Percentiles rank a stretch among this genome's conserved stretches.
phyloP scores from a whole-genome alignment of 2,888 invertebrate genomes.

The Drosophila mercatorum region DNA sequence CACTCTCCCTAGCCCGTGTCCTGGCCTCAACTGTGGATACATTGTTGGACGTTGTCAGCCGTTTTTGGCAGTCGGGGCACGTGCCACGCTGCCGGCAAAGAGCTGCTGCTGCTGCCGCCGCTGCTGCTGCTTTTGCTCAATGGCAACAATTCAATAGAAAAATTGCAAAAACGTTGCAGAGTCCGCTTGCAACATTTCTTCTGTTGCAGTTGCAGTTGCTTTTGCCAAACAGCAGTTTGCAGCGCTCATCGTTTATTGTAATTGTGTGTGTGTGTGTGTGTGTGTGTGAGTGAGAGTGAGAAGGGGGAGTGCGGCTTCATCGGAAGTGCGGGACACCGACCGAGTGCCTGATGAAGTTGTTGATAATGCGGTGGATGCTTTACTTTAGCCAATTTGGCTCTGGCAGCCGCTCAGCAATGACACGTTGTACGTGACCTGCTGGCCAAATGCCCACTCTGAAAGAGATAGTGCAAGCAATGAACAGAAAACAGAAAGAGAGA shows the following conservation, averaged over 20 bases:
- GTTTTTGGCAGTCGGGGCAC: slow-evolving; percentile 66
- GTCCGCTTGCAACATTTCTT: slow-evolving; percentile 42
- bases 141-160: slow-evolving; percentile 70
- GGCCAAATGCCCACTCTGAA: slow-evolving; percentile 57
- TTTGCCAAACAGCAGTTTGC: slow-evolving; percentile 58
- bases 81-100: slow-evolving; percentile 66
- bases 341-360: slow-evolving; percentile 67
- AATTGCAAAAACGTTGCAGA: slow-evolving; percentile 60
- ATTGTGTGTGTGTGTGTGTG: slow-evolving; percentile 57
- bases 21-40: slow-evolving; percentile 39
- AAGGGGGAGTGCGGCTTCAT: background rate
- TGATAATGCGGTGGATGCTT: slow-evolving; percentile 75
- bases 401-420: slow-evolving; percentile 75
- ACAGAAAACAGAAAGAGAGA: too few relatives aligned
- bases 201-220: slow-evolving; percentile 38
- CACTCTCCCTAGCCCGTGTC: background rate
- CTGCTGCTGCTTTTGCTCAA: slow-evolving; percentile 30
- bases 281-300: background rate
- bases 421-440: slow-evolving; percentile 74
- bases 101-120: slow-evolving; percentile 8
- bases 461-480: slow-evolving; percentile 2
- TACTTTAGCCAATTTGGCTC: slow-evolving; percentile 75
- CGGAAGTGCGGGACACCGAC: slow-evolving; percentile 30
- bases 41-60: slow-evolving; percentile 58
- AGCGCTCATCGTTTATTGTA: slow-evolving; percentile 67